Conservation (phyloP, 2,888 invertebrate species). For the Uropetala carovei region DNA sequence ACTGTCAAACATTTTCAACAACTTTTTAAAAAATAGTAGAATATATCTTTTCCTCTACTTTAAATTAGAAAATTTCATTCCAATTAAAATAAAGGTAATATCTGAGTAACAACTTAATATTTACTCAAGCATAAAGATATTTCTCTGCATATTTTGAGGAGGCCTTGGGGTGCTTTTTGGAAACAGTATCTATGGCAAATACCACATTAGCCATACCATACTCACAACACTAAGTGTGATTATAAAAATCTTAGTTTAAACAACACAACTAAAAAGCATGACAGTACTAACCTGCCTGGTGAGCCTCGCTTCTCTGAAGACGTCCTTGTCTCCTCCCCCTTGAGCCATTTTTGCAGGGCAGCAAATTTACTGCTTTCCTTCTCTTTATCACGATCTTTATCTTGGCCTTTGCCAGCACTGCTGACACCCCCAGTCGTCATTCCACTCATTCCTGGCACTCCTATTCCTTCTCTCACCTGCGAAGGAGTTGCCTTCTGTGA, state of each 20-base stretch:
- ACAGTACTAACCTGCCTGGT: constrained; percentile 70
- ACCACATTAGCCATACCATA: not conserved
- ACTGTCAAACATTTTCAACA: too few relatives aligned
- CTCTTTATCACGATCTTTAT: constrained; percentile 75
- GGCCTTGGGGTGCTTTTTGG: not conserved
- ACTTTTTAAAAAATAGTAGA: too few relatives aligned
- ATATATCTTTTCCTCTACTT: too few relatives aligned
- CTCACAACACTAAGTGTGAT: not conserved
- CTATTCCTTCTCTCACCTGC: constrained; percentile 39
- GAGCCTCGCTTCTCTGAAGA: constrained; percentile 70
- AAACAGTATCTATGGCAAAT: not conserved
- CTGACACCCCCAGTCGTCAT: not conserved
- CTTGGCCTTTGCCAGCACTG: constrained; percentile 71
- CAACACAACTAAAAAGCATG: not conserved
- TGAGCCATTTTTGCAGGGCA: constrained; percentile 79
- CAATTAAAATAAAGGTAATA: too few relatives aligned
- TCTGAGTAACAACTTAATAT: too few relatives aligned
- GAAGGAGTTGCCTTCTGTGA: constrained; percentile 2
- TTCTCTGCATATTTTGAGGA: too few relatives aligned
- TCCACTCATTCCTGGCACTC: constrained; percentile 70
- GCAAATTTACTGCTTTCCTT: constrained; percentile 74
- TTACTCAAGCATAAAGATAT: too few relatives aligned
- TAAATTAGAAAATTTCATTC: too few relatives aligned
- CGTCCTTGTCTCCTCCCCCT: constrained; percentile 74
- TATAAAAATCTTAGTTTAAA: not conserved